These are phyloP conservation scores for Cardinalis cardinalis DNA, from an alignment of 2,113 vertebrate genomes.

Conservation along the genomic window DNA sequence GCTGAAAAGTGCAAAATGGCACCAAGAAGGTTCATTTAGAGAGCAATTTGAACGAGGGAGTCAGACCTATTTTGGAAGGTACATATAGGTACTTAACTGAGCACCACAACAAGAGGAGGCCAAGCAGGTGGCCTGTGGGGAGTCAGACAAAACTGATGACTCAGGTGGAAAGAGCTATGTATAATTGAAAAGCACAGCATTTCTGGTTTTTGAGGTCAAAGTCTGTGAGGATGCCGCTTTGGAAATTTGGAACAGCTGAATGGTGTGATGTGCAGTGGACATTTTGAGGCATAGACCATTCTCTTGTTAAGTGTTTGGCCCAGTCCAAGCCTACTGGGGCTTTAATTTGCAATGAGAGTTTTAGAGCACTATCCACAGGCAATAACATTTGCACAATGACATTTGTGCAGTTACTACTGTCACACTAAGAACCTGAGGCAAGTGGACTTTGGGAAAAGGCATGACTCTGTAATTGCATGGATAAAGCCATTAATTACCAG, in stretches of 20 bases:
- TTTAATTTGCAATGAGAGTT: not conserved
- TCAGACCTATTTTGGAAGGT: not conserved
- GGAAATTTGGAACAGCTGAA: not conserved
- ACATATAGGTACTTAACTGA: not conserved
- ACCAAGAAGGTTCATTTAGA: not conserved
- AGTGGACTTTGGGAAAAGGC: not conserved
- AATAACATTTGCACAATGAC: not conserved
- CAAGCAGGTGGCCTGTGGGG: not conserved
- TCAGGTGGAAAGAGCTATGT: not conserved
- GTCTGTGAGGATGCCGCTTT: not conserved
- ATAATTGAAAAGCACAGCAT: not conserved
- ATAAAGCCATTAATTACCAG: not conserved
- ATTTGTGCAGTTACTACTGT: not conserved
- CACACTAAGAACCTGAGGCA: not conserved
- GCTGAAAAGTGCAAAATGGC: not conserved
- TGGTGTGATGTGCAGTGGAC: not conserved
- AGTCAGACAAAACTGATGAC: not conserved
- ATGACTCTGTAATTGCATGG: not conserved
- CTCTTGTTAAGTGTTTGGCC: not conserved
- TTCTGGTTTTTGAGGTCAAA: not conserved
- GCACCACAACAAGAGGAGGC: not conserved
- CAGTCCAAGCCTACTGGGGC: not conserved
- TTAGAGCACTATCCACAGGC: not conserved
- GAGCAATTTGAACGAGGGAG: not conserved
- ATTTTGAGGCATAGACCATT: not conserved